These are phyloP conservation scores for Poecile montanus DNA, from an alignment of 2,797 vertebrate genomes.

Conservation along the genomic window DNA sequence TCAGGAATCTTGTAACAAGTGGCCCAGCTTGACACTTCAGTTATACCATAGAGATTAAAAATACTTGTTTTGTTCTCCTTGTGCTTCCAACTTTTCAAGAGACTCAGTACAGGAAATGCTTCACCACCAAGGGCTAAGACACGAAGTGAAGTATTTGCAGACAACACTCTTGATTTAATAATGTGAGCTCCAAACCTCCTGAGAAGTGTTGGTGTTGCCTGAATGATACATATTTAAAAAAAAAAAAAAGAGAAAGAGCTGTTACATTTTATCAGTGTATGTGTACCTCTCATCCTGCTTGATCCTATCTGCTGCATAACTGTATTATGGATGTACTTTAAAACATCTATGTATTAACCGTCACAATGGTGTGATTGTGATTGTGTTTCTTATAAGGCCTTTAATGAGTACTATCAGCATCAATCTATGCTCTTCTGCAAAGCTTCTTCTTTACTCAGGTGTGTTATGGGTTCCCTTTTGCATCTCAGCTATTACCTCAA, in stretches of 20 bases:
- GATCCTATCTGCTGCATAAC: not conserved
- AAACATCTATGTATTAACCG: not conserved
- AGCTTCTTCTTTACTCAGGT: not conserved
- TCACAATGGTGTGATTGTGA: not conserved
- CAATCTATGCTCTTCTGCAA: not conserved
- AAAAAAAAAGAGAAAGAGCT: not conserved
- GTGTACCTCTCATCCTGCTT: not conserved
- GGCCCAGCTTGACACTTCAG: slow-evolving; percentile 98
- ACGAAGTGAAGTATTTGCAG: slow-evolving; percentile 83
- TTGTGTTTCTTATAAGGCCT: not conserved
- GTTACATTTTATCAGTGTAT: not conserved
- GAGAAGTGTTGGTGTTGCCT: slow-evolving; percentile 92
- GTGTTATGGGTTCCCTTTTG: not conserved
- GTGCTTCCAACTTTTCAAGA: slow-evolving; percentile 86
- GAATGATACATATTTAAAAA: not conserved
- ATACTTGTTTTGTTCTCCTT: slow-evolving; percentile 86
- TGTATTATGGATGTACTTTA: not conserved
- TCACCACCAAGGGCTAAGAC: slow-evolving; percentile 94
- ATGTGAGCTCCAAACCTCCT: slow-evolving; percentile 83
- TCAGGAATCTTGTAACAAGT: slow-evolving; percentile 85
- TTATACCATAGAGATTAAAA: slow-evolving; percentile 94
- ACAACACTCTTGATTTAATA: slow-evolving; percentile 82
- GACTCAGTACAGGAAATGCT: slow-evolving; percentile 80
- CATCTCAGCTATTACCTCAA: not conserved
- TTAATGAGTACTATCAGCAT: not conserved